Evolutionary conservation across 2,888 invertebrate species (phyloP).

Genomic region (Neria commutata): DNA sequence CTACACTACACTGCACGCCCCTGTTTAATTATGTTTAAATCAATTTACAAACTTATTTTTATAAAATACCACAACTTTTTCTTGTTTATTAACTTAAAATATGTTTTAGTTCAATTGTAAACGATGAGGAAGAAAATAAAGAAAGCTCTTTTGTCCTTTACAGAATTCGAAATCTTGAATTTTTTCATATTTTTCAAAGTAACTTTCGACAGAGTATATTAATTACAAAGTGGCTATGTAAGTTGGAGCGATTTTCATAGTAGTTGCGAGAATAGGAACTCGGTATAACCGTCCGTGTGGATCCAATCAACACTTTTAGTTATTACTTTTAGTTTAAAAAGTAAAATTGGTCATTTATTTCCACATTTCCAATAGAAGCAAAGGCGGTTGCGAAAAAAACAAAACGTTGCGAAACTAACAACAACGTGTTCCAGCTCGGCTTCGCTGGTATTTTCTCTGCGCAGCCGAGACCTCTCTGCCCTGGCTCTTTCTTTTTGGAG

Average conservation of each 20-base stretch:
- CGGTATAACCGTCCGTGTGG: too few species aligned
- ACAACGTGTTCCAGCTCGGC: too few species aligned
- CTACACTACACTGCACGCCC: neutral
- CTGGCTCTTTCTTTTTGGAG: too few species aligned
- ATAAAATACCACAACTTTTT: neutral
- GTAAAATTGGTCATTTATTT: neutral
- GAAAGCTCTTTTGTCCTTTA: conserved; percentile 35
- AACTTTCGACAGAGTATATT: too few species aligned
- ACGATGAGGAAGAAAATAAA: conserved; percentile 32
- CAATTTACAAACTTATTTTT: neutral
- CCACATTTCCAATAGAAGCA: neutral
- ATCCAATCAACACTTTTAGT: too few species aligned
- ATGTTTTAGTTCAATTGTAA: conserved; percentile 54
- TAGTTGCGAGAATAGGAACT: too few species aligned
- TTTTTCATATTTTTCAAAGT: neutral
- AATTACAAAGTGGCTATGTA: too few species aligned
- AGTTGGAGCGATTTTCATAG: neutral
- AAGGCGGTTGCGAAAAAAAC: too few species aligned
- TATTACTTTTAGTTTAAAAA: too few species aligned
- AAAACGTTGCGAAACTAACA: too few species aligned
- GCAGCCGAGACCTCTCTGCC: too few species aligned
- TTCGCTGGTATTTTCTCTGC: too few species aligned
- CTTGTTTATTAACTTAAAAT: conserved; percentile 20
- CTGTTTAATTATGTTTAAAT: conserved; percentile 1
- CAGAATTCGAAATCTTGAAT: neutral